A percentile compares a stretch with the other conserved stretches of the same genome.
phyloP scores from a whole-genome alignment of 53 echinoderm and acorn worm genomes.

The Hippasteria phrygiana region DNA sequence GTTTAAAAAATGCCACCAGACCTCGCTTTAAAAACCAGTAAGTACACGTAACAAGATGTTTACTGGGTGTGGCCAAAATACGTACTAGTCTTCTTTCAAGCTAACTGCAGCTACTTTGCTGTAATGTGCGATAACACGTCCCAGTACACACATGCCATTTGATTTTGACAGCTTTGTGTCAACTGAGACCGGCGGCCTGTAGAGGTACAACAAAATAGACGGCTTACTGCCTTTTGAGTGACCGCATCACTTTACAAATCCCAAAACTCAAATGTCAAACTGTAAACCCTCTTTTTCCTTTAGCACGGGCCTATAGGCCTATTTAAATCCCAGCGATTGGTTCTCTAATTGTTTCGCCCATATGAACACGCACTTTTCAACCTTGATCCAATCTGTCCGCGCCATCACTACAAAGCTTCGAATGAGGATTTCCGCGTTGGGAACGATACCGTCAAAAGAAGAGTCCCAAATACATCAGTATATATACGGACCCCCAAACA shows the following conservation, averaged over 20 bases:
- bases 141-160: too few relatives aligned
- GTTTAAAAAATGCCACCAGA: too few relatives aligned
- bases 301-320: neutral
- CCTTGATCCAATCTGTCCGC: slow-evolving; percentile 12
- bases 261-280: neutral
- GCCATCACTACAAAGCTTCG: neutral
- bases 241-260: neutral
- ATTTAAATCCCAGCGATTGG: neutral
- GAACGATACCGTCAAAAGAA: neutral
- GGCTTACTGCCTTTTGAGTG: neutral
- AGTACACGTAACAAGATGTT: too few relatives aligned
- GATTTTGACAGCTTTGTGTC: neutral
- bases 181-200: too few relatives aligned
- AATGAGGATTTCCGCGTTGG: neutral
- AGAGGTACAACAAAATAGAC: neutral
- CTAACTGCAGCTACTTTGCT: too few relatives aligned
- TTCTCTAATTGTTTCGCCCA: neutral
- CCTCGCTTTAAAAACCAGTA: too few relatives aligned
- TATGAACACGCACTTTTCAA: neutral
- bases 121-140: too few relatives aligned
- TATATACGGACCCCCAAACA: neutral
- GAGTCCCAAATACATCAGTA: neutral
- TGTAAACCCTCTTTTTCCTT: neutral
- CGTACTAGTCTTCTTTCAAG: too few relatives aligned
- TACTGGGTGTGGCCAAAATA: too few relatives aligned